These are phyloP conservation scores for Petrocephalus zakoni DNA, from an alignment of 2,113 vertebrate genomes.

Conservation along the genomic window DNA sequence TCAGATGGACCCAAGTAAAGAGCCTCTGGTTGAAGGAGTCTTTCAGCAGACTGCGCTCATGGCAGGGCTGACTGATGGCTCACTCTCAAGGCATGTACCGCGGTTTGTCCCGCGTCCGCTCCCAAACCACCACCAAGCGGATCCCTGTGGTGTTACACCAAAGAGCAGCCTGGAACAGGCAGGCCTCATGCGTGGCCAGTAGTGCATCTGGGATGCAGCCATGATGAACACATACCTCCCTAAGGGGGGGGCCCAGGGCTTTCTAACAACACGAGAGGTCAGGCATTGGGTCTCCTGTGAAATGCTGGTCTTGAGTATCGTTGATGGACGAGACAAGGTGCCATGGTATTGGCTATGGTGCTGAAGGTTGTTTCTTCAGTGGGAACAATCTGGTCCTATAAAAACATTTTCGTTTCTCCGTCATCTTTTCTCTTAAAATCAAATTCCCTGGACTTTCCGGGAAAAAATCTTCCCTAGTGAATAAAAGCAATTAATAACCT, in stretches of 20 bases:
- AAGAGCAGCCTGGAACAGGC: not conserved
- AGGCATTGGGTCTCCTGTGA: not conserved
- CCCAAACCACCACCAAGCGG: not conserved
- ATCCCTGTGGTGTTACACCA: not conserved
- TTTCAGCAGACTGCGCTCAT: constrained; percentile 50
- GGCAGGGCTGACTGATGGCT: constrained; percentile 36
- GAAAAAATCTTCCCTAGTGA: not conserved
- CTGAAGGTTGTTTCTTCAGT: not conserved
- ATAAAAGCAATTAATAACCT: not conserved
- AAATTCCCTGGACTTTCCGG: not conserved
- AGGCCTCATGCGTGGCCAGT: not conserved
- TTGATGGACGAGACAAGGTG: not conserved
- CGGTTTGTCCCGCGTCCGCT: not conserved
- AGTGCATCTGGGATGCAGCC: not conserved
- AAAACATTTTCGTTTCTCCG: not conserved
- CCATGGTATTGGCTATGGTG: not conserved
- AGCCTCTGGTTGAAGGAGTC: constrained; percentile 48
- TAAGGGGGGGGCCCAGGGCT: not conserved
- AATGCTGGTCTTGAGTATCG: not conserved
- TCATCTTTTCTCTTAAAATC: not conserved
- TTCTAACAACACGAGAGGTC: not conserved
- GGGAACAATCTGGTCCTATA: not conserved
- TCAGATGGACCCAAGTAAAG: constrained; percentile 15
- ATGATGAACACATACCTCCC: not conserved
- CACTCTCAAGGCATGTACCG: not conserved